These are phyloP conservation scores for Cheiracanthium punctorium DNA, from an alignment of 2,888 invertebrate genomes.

Conservation along the genomic window DNA sequence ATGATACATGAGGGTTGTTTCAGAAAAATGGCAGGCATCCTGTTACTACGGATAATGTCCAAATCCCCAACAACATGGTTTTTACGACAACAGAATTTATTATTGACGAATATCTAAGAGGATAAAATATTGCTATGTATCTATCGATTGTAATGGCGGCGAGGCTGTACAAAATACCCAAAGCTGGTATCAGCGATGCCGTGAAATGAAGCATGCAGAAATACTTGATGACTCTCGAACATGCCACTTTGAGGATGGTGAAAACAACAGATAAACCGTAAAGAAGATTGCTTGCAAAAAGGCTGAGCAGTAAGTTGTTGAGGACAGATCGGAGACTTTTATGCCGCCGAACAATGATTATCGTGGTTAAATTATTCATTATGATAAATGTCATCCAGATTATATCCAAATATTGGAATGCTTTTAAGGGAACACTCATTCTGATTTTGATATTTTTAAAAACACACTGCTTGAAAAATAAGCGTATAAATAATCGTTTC, in stretches of 20 bases:
- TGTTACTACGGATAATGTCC: slow-evolving; percentile 18
- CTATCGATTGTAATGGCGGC: slow-evolving; percentile 42
- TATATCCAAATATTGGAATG: slow-evolving; percentile 23
- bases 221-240: neutral
- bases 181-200: slow-evolving; percentile 4
- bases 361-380: slow-evolving; percentile 24
- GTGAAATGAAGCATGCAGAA: slow-evolving; percentile 21
- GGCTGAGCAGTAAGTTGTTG: slow-evolving; percentile 25
- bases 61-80: neutral
- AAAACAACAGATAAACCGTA: slow-evolving; percentile 36
- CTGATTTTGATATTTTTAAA: too few species aligned
- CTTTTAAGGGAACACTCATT: slow-evolving; percentile 19
- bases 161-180: slow-evolving; percentile 30
- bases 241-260: neutral
- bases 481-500: too few species aligned
- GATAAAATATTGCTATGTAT: slow-evolving; percentile 40
- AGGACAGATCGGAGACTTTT: slow-evolving; percentile 17
- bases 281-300: slow-evolving; percentile 37
- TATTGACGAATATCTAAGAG: slow-evolving; percentile 22
- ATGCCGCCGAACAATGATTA: slow-evolving; percentile 17
- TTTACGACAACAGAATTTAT: slow-evolving; percentile 1
- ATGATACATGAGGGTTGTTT: neutral
- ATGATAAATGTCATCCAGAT: slow-evolving; percentile 40
- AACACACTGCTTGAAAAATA: too few species aligned
- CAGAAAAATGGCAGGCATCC: slow-evolving; percentile 22